Evolutionary conservation across 2,888 invertebrate species (phyloP).

Genomic region (Philhelius pedissequus): DNA sequence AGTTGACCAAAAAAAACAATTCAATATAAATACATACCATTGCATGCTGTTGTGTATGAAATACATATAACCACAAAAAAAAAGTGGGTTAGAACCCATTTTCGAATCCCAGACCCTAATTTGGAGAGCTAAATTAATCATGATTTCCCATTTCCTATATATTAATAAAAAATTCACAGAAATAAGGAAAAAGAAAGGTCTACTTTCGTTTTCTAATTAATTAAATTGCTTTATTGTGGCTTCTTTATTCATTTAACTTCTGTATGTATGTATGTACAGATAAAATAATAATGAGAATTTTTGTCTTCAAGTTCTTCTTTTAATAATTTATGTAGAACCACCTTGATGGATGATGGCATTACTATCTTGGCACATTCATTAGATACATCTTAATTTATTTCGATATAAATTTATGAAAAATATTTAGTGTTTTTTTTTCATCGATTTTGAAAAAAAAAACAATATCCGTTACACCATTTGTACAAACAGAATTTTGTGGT

Average conservation of each 20-base stretch:
- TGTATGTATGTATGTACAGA: no score
- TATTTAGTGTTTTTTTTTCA: not conserved
- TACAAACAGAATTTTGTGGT: not conserved
- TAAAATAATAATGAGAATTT: not conserved
- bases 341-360: conserved; percentile 15
- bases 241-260: not conserved
- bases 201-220: conserved; percentile 11
- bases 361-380: not conserved
- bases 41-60: no score
- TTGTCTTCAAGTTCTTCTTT: not conserved
- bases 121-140: not conserved
- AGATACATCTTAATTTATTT: not conserved
- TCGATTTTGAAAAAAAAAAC: not conserved
- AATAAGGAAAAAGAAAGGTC: not conserved
- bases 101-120: no score
- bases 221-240: conserved; percentile 6
- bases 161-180: not conserved
- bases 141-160: not conserved
- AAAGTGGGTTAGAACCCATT: no score
- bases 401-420: not conserved
- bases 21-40: no score
- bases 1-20: no score
- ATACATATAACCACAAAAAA: no score
- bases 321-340: not conserved
- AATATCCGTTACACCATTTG: not conserved